Base-by-base conservation (phyloP, 2,113 vertebrate genomes). In the Myotis davidii region DNA sequence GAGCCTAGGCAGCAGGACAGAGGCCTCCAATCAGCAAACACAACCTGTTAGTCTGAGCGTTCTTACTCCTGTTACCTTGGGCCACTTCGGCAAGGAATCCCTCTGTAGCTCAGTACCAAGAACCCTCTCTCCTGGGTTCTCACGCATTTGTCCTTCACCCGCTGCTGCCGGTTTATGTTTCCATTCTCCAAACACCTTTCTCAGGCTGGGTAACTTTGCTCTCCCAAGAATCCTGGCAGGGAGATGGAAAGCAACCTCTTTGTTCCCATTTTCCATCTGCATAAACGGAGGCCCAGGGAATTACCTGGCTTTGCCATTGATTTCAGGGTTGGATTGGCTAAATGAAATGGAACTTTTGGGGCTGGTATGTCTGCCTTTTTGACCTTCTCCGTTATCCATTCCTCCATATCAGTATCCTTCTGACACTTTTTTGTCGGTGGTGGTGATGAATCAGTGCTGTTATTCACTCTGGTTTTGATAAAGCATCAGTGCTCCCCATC, bases 81-180 rank as follows among this genome's bases (percentile, higher is more conserved):
- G 3, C 67, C 16, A 5, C n/a, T 64, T 20, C 39, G 73, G 27
- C 69, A 45, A 34, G 27, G 12, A 52, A 9, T 9, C 4, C 12
- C 12, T 13, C 29, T 69, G 3, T 42, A 39, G 29, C 56, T 64
- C 52, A 25, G 4, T 0, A 32, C 32, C 37, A 25, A 82, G 59
- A 73, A 11, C 13, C 27, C 0, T 27, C 34, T 69, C 59, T 87
- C 59, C 5, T 61, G n/a, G 85, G 13, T 42, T 61, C 45, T 34
- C 67, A 54, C 0, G 13, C 21, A 16, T 12, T 27, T 42, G 6
- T 56, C 37, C 32, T 94, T 81, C 0, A 4, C 52, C 23, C 4
- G 1, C 2, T 1, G 39, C 39, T 42, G 21, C 6, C 0, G 0
- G 37, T 34, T 54, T 29, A 1, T 9, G 16, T 34, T 70, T 84